Evolutionary conservation across 2,888 invertebrate genomes (phyloP).

Genomic region (Carterocephalus palaemon): DNA sequence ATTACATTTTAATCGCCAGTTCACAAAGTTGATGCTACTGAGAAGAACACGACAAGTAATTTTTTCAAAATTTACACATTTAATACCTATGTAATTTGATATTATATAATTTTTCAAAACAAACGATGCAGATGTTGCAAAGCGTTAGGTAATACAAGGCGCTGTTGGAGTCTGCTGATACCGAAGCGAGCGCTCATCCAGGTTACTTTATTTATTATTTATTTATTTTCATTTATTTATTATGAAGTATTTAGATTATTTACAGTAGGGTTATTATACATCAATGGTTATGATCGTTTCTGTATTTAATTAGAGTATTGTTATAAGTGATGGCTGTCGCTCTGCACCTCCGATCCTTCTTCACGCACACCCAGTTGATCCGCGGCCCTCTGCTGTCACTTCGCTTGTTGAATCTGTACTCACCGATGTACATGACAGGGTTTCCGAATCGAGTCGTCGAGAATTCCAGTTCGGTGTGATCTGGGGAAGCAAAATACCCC

Average conservation of each 20-base stretch:
- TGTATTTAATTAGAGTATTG: constrained; percentile 39
- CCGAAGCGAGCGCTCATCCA: too few relatives aligned
- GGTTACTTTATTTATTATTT: too few relatives aligned
- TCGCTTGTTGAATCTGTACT: constrained; percentile 46
- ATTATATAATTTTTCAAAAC: not conserved
- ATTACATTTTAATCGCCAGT: not conserved
- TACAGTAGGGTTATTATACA: too few relatives aligned
- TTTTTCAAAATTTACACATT: too few relatives aligned
- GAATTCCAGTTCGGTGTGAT: constrained; percentile 34
- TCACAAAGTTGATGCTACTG: too few relatives aligned
- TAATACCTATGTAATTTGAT: not conserved
- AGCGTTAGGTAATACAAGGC: not conserved
- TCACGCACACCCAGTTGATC: constrained; percentile 45
- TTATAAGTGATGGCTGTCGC: constrained; percentile 44
- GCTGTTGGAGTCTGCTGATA: too few relatives aligned
- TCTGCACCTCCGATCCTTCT: constrained; percentile 41
- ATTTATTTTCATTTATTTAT: too few relatives aligned
- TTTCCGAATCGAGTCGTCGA: constrained; percentile 44
- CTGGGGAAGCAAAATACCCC: constrained; percentile 27
- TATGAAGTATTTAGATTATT: too few relatives aligned
- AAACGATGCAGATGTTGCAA: not conserved
- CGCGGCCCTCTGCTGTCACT: constrained; percentile 43
- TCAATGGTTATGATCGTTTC: constrained; percentile 44
- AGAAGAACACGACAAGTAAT: too few relatives aligned
- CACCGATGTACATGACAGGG: constrained; percentile 39